phyloP scores from a whole-genome alignment of 1,140 invertebrate species.

The Papilio polytes region DNA sequence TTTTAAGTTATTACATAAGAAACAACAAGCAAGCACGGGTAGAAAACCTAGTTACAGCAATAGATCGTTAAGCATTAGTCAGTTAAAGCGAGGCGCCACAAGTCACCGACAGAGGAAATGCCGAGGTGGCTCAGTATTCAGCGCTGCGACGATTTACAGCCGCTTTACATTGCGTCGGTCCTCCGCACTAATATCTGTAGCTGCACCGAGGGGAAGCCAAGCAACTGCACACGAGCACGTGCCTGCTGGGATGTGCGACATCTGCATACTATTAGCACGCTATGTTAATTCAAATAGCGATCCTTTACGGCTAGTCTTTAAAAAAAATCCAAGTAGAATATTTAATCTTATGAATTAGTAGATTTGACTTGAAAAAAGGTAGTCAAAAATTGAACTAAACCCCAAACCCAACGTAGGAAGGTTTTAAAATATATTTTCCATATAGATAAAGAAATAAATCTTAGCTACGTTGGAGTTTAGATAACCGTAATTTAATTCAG shows the following conservation, averaged over 20 bases:
- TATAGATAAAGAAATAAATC: slow-evolving; percentile 25
- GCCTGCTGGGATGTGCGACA: background rate
- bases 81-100: background rate
- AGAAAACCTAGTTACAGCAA: background rate
- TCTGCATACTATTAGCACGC: background rate
- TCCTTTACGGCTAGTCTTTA: too few relatives aligned
- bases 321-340: too few relatives aligned
- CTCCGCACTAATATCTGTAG: background rate
- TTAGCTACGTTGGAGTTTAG: background rate
- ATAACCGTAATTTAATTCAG: slow-evolving; percentile 26
- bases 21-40: background rate
- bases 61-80: background rate
- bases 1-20: too few relatives aligned
- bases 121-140: slow-evolving; percentile 16
- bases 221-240: background rate
- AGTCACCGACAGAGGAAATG: slow-evolving; percentile 15
- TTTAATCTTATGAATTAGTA: too few relatives aligned
- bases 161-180: background rate
- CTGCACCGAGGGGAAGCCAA: background rate
- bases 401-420: background rate
- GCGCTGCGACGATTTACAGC: slow-evolving; percentile 15
- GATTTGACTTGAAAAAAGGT: too few relatives aligned
- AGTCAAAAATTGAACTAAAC: background rate
- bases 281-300: too few relatives aligned
- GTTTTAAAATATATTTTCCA: background rate